Percentiles rank a stretch among this genome's conserved stretches.
Evolutionary conservation across 2,113 vertebrate species (phyloP).

Genomic region (Labeo catla): DNA sequence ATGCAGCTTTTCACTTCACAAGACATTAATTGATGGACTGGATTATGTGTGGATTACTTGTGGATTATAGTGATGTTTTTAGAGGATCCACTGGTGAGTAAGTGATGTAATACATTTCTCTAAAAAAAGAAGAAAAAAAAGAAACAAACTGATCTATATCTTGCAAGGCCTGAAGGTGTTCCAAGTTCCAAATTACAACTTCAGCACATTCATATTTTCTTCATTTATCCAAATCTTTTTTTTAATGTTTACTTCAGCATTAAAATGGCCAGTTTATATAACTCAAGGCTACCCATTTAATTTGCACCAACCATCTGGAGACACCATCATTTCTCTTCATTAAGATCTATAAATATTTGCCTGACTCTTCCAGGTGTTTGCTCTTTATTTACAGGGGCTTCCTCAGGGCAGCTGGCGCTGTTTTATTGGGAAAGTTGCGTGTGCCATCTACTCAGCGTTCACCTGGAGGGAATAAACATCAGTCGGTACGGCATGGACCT

Average conservation of each 20-base stretch:
- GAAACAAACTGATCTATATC: neutral
- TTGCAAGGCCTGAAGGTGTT: neutral
- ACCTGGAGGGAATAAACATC: conserved; percentile 15
- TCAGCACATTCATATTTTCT: neutral
- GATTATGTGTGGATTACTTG: no score
- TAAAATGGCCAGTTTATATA: neutral
- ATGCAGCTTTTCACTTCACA: no score
- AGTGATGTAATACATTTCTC: neutral
- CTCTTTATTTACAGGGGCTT: conserved; percentile 7
- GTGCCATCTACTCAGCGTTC: conserved; percentile 26
- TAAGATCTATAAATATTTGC: conserved; percentile 5
- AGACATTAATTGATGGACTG: neutral
- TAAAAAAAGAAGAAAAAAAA: no score
- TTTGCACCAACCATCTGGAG: conserved; percentile 33
- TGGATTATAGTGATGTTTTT: no score
- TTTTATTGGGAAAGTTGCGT: neutral
- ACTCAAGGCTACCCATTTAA: neutral
- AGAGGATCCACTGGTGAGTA: neutral
- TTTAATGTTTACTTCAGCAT: neutral
- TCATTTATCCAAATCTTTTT: neutral
- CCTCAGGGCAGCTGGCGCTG: conserved; percentile 21
- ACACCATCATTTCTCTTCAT: neutral
- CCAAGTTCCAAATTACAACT: neutral
- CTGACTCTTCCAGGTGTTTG: conserved; percentile 30
- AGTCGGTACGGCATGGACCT: neutral